Base-by-base conservation (phyloP, 1,140 invertebrate species). In the Bursaphelenchus mucronatus region DNA sequence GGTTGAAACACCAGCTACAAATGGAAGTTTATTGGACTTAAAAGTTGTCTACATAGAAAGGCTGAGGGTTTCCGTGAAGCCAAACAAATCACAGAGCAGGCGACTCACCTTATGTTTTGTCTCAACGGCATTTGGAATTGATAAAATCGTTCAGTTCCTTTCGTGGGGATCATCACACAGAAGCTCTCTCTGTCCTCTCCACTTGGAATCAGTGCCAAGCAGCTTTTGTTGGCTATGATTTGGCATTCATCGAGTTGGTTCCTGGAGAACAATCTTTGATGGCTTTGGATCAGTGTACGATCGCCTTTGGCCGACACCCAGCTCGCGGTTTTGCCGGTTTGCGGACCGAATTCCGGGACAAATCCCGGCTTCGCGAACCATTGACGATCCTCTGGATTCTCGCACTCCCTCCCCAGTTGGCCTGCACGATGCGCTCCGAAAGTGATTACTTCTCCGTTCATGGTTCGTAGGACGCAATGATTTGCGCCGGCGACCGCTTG, bases 231-330 rank as follows among this genome's bases (percentile, higher is more conserved):
- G 0, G 76, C 76, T 1, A 70, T 76, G 8, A 78, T 70, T 49
- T 69, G 63, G 17, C 72, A 69, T 61, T 76, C 64, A 6, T 64
- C 56, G 19, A 81, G 57, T 11, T 68, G 67, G 9, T 68, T 61
- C 10, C 66, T 88, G 82, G 92, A 95, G 53, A 97, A 92, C 8
- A 94, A 83, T 44, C 88, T 88, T 82, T 95, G 92, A 76, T 96
- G 93, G 49, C 94, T 87, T 82, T 93, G 92, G 15, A 97, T 85
- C 75, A 91, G 94, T 3, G 94, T 97, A 82, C 94, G 90, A 84
- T 97, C 93, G 0, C 90, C 92, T 41, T 90, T 91, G 17, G 93
- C 93, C 2, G 89, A 89, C 40, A 97, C 87, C 91, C 91, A 95
- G 3, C 90, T 92, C 0, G 92, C 93, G 77, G 90, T 87, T 70